Conservation (phyloP, 2,888 invertebrate species). For the Epirrhoe alternata region DNA sequence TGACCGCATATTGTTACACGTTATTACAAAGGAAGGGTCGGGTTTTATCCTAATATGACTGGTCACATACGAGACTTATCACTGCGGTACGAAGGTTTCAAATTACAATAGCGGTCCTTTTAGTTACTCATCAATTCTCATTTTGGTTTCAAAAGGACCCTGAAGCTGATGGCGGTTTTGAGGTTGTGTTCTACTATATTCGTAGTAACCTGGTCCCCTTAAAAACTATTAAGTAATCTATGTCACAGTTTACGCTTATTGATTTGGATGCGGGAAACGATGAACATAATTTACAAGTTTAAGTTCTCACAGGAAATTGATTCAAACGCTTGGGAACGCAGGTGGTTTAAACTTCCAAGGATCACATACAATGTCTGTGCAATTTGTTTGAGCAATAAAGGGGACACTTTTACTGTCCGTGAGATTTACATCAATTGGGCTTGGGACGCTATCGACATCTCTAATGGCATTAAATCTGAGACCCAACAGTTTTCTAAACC, state of each 20-base stretch:
- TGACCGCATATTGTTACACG: constrained; percentile 59
- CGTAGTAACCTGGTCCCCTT: not conserved
- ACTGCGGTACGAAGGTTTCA: constrained; percentile 49
- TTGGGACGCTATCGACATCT: constrained; percentile 58
- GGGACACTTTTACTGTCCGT: constrained; percentile 57
- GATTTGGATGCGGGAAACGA: constrained; percentile 18
- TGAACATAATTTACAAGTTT: constrained; percentile 16
- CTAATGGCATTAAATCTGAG: constrained; percentile 61
- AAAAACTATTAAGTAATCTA: constrained; percentile 7
- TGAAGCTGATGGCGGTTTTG: constrained; percentile 26
- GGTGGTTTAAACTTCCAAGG: constrained; percentile 32
- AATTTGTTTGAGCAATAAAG: constrained; percentile 55
- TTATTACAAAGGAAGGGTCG: constrained; percentile 62
- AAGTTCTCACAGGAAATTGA: constrained; percentile 19
- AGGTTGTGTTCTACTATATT: constrained; percentile 8
- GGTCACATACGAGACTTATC: constrained; percentile 61
- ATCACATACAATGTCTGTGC: constrained; percentile 27
- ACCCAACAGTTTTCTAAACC: constrained; percentile 57
- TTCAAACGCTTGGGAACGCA: constrained; percentile 19
- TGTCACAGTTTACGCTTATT: constrained; percentile 26
- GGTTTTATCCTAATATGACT: constrained; percentile 60
- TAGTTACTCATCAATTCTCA: constrained; percentile 54
- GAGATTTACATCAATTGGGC: constrained; percentile 56
- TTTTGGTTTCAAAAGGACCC: constrained; percentile 49
- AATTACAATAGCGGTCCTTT: constrained; percentile 52